Conservation (phyloP, 2,888 invertebrate genomes). For the Hylaea fasciaria region DNA sequence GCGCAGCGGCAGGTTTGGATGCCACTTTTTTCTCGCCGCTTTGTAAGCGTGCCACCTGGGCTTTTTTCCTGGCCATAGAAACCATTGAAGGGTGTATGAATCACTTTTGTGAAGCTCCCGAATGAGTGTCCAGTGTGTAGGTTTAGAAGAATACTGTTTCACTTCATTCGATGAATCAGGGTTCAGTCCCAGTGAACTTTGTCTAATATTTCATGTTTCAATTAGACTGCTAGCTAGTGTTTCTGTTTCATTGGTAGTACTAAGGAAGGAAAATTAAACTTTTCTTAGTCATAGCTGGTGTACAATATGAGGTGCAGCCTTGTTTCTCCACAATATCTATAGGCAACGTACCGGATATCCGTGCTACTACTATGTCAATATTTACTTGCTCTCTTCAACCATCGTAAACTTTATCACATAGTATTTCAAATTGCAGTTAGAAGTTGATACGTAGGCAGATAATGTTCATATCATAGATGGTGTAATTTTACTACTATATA, state of each 20-base stretch:
- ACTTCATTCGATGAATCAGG: slow-evolving; percentile 55
- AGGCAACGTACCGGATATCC: slow-evolving; percentile 56
- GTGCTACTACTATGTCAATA: slow-evolving; percentile 27
- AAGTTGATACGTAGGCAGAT: not conserved
- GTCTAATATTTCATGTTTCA: slow-evolving; percentile 31
- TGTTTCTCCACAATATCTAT: slow-evolving; percentile 32
- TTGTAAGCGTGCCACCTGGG: slow-evolving; percentile 79
- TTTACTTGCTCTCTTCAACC: slow-evolving; percentile 11
- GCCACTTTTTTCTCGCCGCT: slow-evolving; percentile 70
- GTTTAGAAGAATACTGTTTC: slow-evolving; percentile 42
- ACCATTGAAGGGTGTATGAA: slow-evolving; percentile 74
- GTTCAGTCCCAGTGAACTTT: slow-evolving; percentile 34
- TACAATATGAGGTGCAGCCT: slow-evolving; percentile 25
- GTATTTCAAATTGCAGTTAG: slow-evolving; percentile 7
- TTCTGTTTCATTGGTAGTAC: slow-evolving; percentile 47
- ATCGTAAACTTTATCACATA: slow-evolving; percentile 1
- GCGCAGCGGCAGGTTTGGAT: slow-evolving; percentile 60
- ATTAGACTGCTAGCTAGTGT: slow-evolving; percentile 25
- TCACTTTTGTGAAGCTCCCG: slow-evolving; percentile 66
- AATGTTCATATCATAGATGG: slow-evolving; percentile 1
- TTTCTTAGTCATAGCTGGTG: slow-evolving; percentile 44
- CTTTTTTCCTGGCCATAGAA: slow-evolving; percentile 73
- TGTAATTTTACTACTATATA: slow-evolving; percentile 8
- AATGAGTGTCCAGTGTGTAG: slow-evolving; percentile 56
- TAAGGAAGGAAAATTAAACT: slow-evolving; percentile 30